Percentiles rank a stretch among this genome's conserved stretches.
These are phyloP conservation scores for Oxytorus armatus DNA, from an alignment of 2,888 invertebrate species.

Conservation along the genomic window DNA sequence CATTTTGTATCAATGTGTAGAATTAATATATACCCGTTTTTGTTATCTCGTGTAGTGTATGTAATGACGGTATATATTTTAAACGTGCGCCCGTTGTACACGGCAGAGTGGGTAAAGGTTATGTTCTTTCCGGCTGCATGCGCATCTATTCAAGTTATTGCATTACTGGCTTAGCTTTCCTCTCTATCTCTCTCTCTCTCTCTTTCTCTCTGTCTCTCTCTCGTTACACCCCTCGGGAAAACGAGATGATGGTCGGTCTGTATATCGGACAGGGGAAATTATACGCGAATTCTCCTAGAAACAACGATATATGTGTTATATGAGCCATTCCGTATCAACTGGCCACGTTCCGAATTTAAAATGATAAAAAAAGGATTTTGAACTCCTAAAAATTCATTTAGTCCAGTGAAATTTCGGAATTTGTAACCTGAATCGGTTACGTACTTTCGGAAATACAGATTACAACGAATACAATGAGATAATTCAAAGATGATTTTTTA, in stretches of 20 bases:
- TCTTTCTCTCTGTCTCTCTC: constrained; percentile 48
- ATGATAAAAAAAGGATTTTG: no score
- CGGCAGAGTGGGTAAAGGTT: constrained; percentile 68
- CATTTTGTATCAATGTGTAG: neutral
- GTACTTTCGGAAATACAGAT: no score
- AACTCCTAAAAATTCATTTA: no score
- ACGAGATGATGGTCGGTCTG: constrained; percentile 26
- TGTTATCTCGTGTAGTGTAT: neutral
- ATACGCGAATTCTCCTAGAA: constrained; percentile 23
- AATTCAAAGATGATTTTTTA: no score
- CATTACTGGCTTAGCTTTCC: constrained; percentile 83
- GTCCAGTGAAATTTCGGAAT: no score
- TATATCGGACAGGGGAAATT: constrained; percentile 34
- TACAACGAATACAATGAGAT: no score
- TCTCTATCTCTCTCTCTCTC: constrained; percentile 43
- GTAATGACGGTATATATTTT: constrained; percentile 8
- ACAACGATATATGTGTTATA: constrained; percentile 3
- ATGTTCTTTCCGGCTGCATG: constrained; percentile 81
- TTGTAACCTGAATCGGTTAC: no score
- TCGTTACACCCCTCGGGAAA: constrained; percentile 39
- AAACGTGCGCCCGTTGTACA: constrained; percentile 1
- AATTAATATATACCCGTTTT: neutral
- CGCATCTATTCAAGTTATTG: constrained; percentile 82
- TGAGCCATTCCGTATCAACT: constrained; percentile 6
- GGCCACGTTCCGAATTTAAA: neutral